These are phyloP conservation scores for Drosophila falleni DNA, from an alignment of 2,888 invertebrate genomes.

Conservation along the genomic window DNA sequence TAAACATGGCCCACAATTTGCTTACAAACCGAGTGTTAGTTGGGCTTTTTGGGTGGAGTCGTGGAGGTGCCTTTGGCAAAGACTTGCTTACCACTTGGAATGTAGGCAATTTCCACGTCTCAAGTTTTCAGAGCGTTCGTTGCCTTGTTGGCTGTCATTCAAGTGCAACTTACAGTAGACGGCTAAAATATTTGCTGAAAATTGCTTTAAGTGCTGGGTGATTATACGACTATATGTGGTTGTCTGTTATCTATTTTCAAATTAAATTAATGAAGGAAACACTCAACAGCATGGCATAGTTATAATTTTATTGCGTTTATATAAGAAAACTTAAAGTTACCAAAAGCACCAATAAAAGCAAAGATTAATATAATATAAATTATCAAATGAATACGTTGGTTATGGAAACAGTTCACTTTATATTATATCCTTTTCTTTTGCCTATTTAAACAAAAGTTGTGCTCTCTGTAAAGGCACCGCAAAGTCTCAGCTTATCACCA, in stretches of 20 bases:
- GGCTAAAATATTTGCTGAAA: constrained; percentile 35
- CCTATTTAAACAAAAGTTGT: constrained; percentile 87
- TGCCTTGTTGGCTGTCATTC: constrained; percentile 61
- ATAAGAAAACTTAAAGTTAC: constrained; percentile 26
- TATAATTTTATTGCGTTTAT: constrained; percentile 34
- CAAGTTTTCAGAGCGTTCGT: constrained; percentile 40
- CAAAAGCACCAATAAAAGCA: constrained; percentile 42
- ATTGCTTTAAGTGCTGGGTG: constrained; percentile 52
- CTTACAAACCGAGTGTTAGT: constrained; percentile 43
- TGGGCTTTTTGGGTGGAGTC: not conserved
- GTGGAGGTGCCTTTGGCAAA: constrained; percentile 42
- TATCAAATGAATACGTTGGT: not conserved
- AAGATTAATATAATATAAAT: not conserved
- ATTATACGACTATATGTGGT: constrained; percentile 51
- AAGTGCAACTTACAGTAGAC: constrained; percentile 36
- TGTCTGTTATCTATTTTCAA: not conserved
- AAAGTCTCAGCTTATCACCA: constrained; percentile 89
- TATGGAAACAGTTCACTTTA: constrained; percentile 14
- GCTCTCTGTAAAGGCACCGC: constrained; percentile 93
- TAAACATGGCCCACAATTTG: constrained; percentile 75
- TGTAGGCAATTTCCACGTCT: constrained; percentile 68
- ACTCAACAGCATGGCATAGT: not conserved
- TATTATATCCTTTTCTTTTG: not conserved
- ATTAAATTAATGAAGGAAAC: not conserved
- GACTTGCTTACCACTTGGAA: constrained; percentile 45